A percentile compares a stretch with the other conserved stretches of the same genome.
phyloP scores from a whole-genome alignment of 2,113 vertebrate species.

The Leptosomus discolor region DNA sequence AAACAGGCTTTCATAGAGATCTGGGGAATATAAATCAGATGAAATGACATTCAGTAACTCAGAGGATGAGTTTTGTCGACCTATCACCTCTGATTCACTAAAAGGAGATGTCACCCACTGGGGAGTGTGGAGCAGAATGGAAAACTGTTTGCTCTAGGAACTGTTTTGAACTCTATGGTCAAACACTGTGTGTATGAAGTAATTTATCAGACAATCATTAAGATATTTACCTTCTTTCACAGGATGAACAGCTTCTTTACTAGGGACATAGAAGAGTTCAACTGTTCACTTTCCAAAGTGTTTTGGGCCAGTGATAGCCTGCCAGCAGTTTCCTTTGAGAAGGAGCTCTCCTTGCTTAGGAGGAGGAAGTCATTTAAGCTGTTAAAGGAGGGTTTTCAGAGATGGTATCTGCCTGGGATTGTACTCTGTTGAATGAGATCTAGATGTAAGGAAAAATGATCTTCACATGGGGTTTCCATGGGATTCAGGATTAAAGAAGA shows the following conservation, averaged over 20 bases:
- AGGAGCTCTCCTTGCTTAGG: background rate
- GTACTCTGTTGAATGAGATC: background rate
- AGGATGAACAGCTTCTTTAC: background rate
- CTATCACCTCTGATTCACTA: background rate
- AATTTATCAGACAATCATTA: background rate
- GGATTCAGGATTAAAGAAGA: background rate
- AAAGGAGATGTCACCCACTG: background rate
- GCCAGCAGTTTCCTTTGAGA: background rate
- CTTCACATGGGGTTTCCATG: background rate
- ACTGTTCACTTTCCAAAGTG: background rate
- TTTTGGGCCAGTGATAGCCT: background rate
- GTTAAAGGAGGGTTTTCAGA: background rate
- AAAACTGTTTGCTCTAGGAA: background rate
- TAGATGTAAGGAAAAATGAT: background rate
- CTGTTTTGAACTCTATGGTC: background rate
- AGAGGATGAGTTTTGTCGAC: background rate
- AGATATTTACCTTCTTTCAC: background rate
- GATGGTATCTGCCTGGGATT: background rate
- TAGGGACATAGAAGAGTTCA: background rate
- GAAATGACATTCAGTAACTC: background rate
- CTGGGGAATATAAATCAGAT: background rate
- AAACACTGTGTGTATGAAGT: background rate
- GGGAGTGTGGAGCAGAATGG: background rate
- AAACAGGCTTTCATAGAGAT: background rate
- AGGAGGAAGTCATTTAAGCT: background rate